phyloP scores from a whole-genome alignment of 2,113 vertebrate genomes.

The Podarcis cretensis region DNA sequence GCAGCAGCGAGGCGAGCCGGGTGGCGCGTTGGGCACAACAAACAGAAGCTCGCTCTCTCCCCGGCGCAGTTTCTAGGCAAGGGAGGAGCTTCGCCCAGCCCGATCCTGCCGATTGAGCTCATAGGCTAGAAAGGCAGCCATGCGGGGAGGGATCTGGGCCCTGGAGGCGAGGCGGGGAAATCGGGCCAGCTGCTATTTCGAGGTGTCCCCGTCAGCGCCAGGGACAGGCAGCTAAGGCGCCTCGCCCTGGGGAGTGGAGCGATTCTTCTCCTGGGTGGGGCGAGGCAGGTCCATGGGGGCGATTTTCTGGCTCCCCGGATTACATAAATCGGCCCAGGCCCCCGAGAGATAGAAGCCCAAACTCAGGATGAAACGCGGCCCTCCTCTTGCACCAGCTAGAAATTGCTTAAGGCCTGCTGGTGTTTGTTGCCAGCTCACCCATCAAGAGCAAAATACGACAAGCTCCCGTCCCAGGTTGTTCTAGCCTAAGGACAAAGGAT shows the following conservation, averaged over 20 bases:
- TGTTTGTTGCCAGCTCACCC: not conserved
- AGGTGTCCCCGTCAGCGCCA: not conserved
- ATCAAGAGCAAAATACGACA: no score
- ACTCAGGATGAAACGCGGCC: not conserved
- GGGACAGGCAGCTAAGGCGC: not conserved
- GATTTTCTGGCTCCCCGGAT: not conserved
- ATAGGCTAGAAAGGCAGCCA: no score
- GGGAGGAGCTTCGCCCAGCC: no score
- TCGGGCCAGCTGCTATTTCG: not conserved
- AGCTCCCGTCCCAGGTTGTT: not conserved
- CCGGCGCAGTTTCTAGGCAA: constrained; percentile 75
- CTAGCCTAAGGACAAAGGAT: not conserved
- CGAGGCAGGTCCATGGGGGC: not conserved
- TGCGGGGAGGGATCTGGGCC: not conserved
- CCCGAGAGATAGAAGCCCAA: not conserved
- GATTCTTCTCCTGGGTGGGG: not conserved
- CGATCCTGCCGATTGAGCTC: no score
- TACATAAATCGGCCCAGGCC: not conserved
- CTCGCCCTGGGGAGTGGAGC: not conserved
- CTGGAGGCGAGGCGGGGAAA: not conserved
- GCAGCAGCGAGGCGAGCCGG: not conserved
- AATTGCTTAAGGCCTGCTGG: not conserved
- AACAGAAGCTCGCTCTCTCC: constrained; percentile 66
- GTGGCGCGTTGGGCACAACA: constrained; percentile 77
- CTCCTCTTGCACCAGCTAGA: not conserved